Conservation (phyloP, 2,888 invertebrate genomes). For the Rhingia campestris region DNA sequence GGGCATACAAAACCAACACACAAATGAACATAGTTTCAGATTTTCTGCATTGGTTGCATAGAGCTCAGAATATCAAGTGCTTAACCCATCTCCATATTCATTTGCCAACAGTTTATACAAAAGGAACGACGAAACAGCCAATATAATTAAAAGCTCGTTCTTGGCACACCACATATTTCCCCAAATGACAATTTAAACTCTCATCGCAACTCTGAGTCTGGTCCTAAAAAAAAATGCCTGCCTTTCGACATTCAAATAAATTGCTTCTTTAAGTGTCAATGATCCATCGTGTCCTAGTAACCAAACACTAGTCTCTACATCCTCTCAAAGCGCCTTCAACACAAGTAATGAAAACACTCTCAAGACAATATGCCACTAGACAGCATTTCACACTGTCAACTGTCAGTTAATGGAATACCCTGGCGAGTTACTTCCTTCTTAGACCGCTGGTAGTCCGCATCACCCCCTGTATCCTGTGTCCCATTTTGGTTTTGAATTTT, state of each 20-base stretch:
- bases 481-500: conserved; percentile 8
- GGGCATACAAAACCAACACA: too few species aligned
- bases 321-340: conserved; percentile 21
- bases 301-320: conserved; percentile 37
- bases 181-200: conserved; percentile 1
- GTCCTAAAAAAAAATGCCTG: background rate
- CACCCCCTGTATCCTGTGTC: conserved; percentile 2
- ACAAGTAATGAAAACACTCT: conserved; percentile 58
- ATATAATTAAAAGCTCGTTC: too few species aligned
- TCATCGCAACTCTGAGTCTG: background rate
- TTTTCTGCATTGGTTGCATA: too few species aligned
- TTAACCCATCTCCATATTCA: too few species aligned
- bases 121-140: too few species aligned
- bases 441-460: background rate
- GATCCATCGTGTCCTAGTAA: conserved; percentile 50
- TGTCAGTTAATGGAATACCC: conserved; percentile 64
- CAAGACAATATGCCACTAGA: conserved; percentile 64
- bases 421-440: conserved; percentile 51
- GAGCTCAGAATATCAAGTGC: too few species aligned
- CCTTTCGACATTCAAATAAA: conserved; percentile 12
- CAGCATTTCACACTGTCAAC: conserved; percentile 73
- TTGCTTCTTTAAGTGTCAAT: conserved; percentile 37
- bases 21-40: too few species aligned
- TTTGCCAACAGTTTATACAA: too few species aligned
- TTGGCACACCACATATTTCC: background rate